Evolutionary conservation across 2,888 invertebrate genomes (phyloP).

Genomic region (Ennomos erosarius): DNA sequence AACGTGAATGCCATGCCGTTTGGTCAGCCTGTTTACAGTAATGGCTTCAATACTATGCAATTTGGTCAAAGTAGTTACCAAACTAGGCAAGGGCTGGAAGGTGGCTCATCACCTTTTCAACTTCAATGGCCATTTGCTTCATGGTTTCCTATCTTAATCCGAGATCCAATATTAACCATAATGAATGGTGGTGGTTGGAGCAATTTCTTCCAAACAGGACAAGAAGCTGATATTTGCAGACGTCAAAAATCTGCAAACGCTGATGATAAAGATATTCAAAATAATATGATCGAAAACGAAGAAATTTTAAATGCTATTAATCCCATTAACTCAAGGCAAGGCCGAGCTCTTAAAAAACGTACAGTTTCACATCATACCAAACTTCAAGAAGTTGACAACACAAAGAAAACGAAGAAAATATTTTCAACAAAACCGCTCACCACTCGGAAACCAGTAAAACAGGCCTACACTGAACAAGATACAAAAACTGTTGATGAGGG

Average conservation of each 20-base stretch:
- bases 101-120: constrained; percentile 54
- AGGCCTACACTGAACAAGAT: constrained; percentile 47
- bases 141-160: constrained; percentile 84
- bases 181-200: constrained; percentile 80
- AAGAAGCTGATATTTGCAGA: constrained; percentile 82
- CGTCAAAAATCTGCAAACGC: constrained; percentile 59
- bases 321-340: constrained; percentile 51
- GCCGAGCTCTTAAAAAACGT: constrained; percentile 66
- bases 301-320: constrained; percentile 32
- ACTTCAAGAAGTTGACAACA: constrained; percentile 51
- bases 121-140: constrained; percentile 81
- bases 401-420: constrained; percentile 58
- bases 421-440: constrained; percentile 51
- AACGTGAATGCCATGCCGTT: constrained; percentile 48
- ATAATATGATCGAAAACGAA: constrained; percentile 26
- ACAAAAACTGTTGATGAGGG: constrained; percentile 52
- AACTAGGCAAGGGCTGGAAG: constrained; percentile 57
- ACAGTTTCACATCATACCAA: constrained; percentile 53
- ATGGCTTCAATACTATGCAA: constrained; percentile 49
- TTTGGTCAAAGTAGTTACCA: constrained; percentile 29
- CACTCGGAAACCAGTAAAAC: constrained; percentile 57
- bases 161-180: constrained; percentile 83
- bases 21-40: constrained; percentile 30
- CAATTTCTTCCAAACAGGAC: constrained; percentile 85
- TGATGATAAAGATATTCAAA: constrained; percentile 29